These are phyloP conservation scores for Nomada lathburiana DNA, from an alignment of 2,888 invertebrate genomes.

Conservation along the genomic window DNA sequence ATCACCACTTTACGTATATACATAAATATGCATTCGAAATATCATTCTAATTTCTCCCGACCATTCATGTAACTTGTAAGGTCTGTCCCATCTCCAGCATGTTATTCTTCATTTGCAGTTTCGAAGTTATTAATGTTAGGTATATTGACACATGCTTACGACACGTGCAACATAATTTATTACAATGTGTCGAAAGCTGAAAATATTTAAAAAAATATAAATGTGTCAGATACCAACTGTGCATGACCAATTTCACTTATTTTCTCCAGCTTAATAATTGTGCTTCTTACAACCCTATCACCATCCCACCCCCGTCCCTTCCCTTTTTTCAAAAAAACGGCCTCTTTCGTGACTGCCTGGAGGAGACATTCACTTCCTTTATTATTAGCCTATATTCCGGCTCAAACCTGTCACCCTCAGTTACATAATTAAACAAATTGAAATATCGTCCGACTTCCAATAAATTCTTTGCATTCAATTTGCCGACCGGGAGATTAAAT, in stretches of 20 bases:
- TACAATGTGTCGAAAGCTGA: no score
- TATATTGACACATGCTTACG: constrained; percentile 28
- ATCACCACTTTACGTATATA: constrained; percentile 75
- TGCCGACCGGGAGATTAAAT: not conserved
- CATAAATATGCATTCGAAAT: constrained; percentile 71
- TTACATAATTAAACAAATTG: constrained; percentile 22
- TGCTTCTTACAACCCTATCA: constrained; percentile 63
- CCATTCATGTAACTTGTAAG: constrained; percentile 78
- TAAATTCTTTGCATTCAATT: not conserved
- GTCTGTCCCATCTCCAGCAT: constrained; percentile 72
- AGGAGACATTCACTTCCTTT: constrained; percentile 80
- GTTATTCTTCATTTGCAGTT: constrained; percentile 66
- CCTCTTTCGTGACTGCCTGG: constrained; percentile 84
- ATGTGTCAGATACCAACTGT: constrained; percentile 45
- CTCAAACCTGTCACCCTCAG: constrained; percentile 78
- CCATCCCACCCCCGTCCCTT: constrained; percentile 55
- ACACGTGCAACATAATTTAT: not conserved
- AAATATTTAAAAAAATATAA: not conserved
- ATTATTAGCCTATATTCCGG: constrained; percentile 76
- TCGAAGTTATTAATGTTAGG: constrained; percentile 39
- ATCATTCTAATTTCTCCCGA: constrained; percentile 74
- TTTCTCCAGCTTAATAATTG: constrained; percentile 55
- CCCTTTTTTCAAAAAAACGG: constrained; percentile 65
- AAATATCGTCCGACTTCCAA: constrained; percentile 19
- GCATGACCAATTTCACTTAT: constrained; percentile 53